phyloP scores from a whole-genome alignment of 1,140 invertebrate genomes.

The Pseudomyrmex dendroicus region DNA sequence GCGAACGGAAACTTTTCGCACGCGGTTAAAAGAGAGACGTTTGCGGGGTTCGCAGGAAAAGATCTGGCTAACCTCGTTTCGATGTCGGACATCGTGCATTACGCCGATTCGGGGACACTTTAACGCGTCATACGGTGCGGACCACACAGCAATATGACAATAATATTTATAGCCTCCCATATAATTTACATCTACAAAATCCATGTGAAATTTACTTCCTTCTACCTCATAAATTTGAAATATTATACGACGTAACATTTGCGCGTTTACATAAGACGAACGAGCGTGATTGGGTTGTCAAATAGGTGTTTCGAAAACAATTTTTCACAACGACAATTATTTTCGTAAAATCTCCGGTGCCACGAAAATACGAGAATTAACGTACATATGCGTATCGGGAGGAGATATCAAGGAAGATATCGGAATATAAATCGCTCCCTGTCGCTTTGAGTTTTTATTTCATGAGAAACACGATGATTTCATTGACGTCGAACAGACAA shows the following conservation, averaged over 20 bases:
- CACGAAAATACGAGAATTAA: constrained; percentile 14
- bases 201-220: too few species aligned
- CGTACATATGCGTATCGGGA: not conserved
- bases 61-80: not conserved
- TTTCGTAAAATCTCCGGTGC: too few species aligned
- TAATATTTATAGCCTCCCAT: not conserved
- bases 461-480: constrained; percentile 20
- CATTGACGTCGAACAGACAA: constrained; percentile 40
- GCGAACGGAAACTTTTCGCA: not conserved
- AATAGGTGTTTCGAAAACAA: not conserved
- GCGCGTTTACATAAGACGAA: too few species aligned
- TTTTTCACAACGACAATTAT: too few species aligned
- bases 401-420: constrained; percentile 2
- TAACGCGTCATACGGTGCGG: too few species aligned
- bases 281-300: too few species aligned
- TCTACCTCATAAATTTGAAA: too few species aligned
- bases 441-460: not conserved
- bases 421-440: constrained; percentile 1
- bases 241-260: too few species aligned
- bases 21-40: not conserved
- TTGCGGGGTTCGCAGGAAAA: not conserved
- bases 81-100: not conserved
- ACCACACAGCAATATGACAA: not conserved
- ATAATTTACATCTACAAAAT: too few species aligned
- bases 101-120: not conserved